phyloP scores from a whole-genome alignment of 2,113 vertebrate species.

The Sylvilagus bachmani region DNA sequence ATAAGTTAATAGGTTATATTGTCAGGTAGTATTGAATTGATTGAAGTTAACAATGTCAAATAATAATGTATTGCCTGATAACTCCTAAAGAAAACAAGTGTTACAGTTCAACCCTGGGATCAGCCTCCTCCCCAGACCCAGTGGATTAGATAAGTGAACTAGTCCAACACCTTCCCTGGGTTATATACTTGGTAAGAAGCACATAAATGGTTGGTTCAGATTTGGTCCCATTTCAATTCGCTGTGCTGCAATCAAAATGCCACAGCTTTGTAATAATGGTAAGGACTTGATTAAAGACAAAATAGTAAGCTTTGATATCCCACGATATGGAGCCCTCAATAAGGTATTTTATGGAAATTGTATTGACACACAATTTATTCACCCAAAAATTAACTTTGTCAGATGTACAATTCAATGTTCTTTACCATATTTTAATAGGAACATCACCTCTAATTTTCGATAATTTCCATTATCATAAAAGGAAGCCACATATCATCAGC shows the following conservation, averaged over 20 bases:
- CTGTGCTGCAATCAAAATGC: not conserved
- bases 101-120: not conserved
- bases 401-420: not conserved
- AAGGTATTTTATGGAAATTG: not conserved
- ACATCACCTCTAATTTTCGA: not conserved
- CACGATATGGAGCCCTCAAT: not conserved
- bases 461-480: not conserved
- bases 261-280: not conserved
- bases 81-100: not conserved
- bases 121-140: not conserved
- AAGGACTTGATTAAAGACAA: not conserved
- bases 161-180: not conserved
- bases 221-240: not conserved
- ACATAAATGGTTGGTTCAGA: not conserved
- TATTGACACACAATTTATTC: not conserved
- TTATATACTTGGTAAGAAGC: not conserved
- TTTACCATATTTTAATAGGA: not conserved
- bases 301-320: not conserved
- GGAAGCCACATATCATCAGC: not conserved
- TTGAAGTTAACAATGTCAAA: too few species aligned
- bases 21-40: not conserved
- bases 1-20: not conserved
- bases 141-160: not conserved
- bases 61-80: too few species aligned
- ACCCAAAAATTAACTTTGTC: not conserved